Evolutionary conservation across 1,140 invertebrate genomes (phyloP).

Genomic region (Chrysopa pallens): DNA sequence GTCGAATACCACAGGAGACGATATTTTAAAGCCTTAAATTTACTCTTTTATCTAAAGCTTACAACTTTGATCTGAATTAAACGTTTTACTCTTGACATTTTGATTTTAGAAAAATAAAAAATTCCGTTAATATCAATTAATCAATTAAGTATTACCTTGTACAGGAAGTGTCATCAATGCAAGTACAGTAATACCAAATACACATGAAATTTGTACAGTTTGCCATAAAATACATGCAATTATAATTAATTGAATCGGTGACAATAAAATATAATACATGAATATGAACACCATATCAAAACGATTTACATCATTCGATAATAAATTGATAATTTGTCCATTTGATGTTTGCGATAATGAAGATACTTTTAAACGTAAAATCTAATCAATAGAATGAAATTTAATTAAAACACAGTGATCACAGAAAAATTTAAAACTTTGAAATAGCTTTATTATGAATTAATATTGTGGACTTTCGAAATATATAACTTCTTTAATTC

Average conservation of each 20-base stretch:
- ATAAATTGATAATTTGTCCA: slow-evolving; percentile 67
- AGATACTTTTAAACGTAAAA: slow-evolving; percentile 38
- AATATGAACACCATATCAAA: slow-evolving; percentile 40
- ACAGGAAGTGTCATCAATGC: slow-evolving; percentile 39
- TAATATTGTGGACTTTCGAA: slow-evolving; percentile 3
- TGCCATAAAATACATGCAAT: slow-evolving; percentile 46
- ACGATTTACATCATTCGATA: slow-evolving; percentile 61
- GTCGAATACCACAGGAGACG: too few relatives aligned
- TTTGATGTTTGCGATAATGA: slow-evolving; percentile 51
- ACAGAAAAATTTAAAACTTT: too few relatives aligned
- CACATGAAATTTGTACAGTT: slow-evolving; percentile 40
- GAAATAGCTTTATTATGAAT: slow-evolving; percentile 1
- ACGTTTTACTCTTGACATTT: too few relatives aligned
- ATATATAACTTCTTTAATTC: slow-evolving; percentile 1
- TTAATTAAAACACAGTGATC: too few relatives aligned
- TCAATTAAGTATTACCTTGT: slow-evolving; percentile 53
- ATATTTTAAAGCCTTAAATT: too few relatives aligned
- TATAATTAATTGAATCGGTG: slow-evolving; percentile 43
- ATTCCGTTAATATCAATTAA: too few relatives aligned
- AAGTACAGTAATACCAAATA: slow-evolving; percentile 48
- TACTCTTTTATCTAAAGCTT: too few relatives aligned
- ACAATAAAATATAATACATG: slow-evolving; percentile 45
- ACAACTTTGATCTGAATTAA: too few relatives aligned
- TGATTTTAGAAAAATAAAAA: too few relatives aligned
- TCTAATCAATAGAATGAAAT: slow-evolving; percentile 20